Evolutionary conservation across 2,113 vertebrate genomes (phyloP), one percentile per base, ranked within the genome.

Genomic region (Pelodiscus sinensis): DNA sequence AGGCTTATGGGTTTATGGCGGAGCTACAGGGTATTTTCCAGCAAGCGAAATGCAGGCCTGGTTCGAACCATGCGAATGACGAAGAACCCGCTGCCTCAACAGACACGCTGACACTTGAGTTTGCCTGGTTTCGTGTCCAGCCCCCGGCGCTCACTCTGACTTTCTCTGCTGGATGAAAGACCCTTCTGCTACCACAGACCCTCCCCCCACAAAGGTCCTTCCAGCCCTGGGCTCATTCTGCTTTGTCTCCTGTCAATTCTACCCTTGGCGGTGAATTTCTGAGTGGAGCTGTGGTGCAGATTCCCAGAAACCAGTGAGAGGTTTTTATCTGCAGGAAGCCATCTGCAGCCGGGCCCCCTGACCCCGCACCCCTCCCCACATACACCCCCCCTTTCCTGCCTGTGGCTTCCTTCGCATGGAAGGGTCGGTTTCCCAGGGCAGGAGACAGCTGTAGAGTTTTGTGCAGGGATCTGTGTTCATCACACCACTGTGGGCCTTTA

Each of bases 401-500:
- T 65, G 60, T 65, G 29, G 14, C 16, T 14, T 31, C 29, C 60
- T 65, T 65, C 6, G 13, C 60, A 1, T 31, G 13, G 15, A 65
- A 13, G 29, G 31, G 29, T 10, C 9, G 4, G 9, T 19, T 73
- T 73, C 68, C 22, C n/a, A 38, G 15, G 16, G 16, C 10, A n/a
- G 4, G 16, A 9, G 19, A 38, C 35, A 73, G 18, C n/a, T 73
- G 4, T 9, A 51, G 21, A 24, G 80, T 84, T 86, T 73, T 86
- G 60, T 80, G 27, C 4, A 4, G 4, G 44, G 58, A 2, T 35
- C 27, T 65, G n/a, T 8, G 10, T 8, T 18, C 51, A 0, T 4
- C 3, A 2, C 54, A 27, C 77, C n/a, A 60, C 60, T 50, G 84
- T 83, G 73, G 31, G 29, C 6, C 27, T 3, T 2, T 82, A 51